Evolutionary conservation across 2,113 vertebrate species (phyloP).

Genomic region (Eclectus roratus): DNA sequence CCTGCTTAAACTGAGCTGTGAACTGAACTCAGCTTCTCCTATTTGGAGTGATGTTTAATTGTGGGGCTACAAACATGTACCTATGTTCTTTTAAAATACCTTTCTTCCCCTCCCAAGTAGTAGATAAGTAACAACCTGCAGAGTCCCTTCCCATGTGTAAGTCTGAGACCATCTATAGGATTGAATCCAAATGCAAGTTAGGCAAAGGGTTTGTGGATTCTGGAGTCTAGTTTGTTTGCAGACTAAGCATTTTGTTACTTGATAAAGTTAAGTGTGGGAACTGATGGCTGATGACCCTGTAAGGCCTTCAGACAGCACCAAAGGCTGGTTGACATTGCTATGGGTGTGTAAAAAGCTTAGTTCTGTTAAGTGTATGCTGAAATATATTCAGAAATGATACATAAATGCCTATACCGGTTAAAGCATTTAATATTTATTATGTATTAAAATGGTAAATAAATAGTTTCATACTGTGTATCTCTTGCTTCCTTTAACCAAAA

Average conservation of each 20-base stretch:
- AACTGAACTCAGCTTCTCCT: background rate
- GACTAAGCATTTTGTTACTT: background rate
- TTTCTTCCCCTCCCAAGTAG: too few species aligned
- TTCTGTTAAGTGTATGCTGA: background rate
- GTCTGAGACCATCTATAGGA: background rate
- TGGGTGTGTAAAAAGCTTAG: background rate
- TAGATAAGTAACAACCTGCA: fast-evolving
- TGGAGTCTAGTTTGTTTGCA: background rate
- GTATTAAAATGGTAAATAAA: background rate
- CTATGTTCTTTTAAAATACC: background rate
- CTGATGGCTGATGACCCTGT: background rate
- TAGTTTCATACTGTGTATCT: background rate
- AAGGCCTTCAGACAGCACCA: background rate
- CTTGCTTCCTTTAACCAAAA: background rate
- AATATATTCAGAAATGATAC: background rate
- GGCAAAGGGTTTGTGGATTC: background rate
- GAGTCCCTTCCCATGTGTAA: background rate
- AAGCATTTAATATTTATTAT: background rate
- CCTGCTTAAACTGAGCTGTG: background rate
- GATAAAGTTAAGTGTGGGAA: background rate
- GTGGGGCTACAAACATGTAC: fast-evolving
- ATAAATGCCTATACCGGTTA: background rate
- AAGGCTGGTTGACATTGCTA: background rate
- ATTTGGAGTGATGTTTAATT: fast-evolving
- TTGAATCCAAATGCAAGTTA: background rate